phyloP scores from a whole-genome alignment of 2,113 vertebrate genomes.

The Ginglymostoma cirratum region DNA sequence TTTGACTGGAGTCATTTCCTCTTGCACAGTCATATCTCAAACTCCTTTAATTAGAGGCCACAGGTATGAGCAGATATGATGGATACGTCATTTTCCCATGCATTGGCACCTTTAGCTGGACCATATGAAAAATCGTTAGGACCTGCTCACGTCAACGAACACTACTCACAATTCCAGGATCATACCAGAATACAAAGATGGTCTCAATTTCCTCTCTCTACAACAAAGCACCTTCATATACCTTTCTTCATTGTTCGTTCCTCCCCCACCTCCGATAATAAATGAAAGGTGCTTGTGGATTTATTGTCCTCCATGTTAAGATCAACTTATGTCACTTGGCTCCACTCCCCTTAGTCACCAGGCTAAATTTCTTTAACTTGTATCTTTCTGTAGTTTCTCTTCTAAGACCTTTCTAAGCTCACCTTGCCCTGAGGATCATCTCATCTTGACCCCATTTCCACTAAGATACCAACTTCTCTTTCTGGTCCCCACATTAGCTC shows the following conservation, averaged over 20 bases:
- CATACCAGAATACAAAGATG: neutral
- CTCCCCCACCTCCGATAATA: neutral
- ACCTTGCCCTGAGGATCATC: neutral
- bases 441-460: neutral
- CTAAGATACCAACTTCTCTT: neutral
- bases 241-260: neutral
- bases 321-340: no score
- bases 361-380: neutral
- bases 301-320: neutral
- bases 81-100: neutral
- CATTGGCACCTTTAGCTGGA: neutral
- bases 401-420: neutral
- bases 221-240: neutral
- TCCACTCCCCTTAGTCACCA: neutral
- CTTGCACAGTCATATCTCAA: neutral
- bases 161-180: neutral
- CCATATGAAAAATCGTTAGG: neutral
- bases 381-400: neutral
- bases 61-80: neutral
- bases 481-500: neutral
- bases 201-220: neutral
- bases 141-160: neutral
- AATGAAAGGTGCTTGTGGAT: neutral
- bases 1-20: no score
- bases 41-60: neutral